Percentiles rank a stretch among this genome's conserved stretches.
Conservation (phyloP, 2,113 vertebrate genomes). For the Uria aalge region DNA sequence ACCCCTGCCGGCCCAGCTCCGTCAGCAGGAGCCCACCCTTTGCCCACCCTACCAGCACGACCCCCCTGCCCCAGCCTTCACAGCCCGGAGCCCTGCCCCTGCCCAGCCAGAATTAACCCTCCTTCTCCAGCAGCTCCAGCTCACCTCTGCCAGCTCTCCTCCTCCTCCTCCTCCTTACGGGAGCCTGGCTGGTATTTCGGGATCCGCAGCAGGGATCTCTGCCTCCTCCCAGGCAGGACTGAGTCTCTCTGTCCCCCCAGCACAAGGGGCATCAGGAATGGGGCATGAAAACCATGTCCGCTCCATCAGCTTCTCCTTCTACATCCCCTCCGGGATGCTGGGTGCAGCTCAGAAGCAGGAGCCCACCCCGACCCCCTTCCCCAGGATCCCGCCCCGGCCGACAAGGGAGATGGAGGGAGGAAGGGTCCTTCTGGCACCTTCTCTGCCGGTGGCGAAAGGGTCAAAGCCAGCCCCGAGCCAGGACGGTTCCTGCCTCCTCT, state of each 20-base stretch:
- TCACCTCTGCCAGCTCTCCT: background rate
- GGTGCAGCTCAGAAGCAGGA: background rate
- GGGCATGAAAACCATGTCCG: accelerated
- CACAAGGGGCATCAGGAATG: accelerated
- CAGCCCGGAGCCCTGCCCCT: background rate
- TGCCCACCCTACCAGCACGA: too few species aligned
- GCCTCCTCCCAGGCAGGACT: background rate
- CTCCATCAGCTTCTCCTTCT: background rate
- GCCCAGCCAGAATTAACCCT: background rate
- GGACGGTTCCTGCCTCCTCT: background rate
- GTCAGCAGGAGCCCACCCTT: background rate
- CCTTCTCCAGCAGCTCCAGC: background rate
- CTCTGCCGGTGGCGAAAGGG: background rate
- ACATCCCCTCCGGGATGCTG: background rate
- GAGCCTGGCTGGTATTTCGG: background rate
- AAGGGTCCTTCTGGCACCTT: background rate
- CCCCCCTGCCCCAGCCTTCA: background rate
- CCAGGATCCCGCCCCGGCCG: background rate
- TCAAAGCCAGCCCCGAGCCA: background rate
- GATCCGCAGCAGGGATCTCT: background rate
- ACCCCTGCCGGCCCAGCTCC: slow-evolving; percentile 46
- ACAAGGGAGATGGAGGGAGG: accelerated
- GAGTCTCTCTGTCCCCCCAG: background rate
- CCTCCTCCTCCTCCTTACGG: background rate
- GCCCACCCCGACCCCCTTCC: background rate